Conservation (phyloP, 2,113 vertebrate species). For the Chaetodon auriga region DNA sequence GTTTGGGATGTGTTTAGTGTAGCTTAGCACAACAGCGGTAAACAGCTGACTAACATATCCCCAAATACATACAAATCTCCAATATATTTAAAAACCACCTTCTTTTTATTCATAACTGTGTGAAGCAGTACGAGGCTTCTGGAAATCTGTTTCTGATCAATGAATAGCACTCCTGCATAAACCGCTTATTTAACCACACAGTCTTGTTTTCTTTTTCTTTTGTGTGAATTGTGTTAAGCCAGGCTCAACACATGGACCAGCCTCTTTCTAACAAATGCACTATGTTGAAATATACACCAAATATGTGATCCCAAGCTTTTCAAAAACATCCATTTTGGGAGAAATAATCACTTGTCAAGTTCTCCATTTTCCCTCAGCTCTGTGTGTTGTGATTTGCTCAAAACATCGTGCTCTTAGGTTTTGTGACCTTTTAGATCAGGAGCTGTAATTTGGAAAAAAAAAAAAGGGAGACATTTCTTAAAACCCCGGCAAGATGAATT, state of each 20-base stretch:
- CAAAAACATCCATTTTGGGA: conserved; percentile 38
- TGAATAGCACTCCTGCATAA: neutral
- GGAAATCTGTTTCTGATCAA: neutral
- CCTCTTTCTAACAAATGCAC: too few species aligned
- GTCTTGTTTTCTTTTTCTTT: neutral
- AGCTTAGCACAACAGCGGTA: neutral
- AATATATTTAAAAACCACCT: neutral
- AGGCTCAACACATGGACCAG: too few species aligned
- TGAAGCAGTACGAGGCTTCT: neutral
- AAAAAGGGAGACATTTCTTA: conserved; percentile 48
- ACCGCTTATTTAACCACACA: neutral
- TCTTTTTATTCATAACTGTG: neutral
- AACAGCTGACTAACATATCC: conserved; percentile 1
- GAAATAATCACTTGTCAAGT: conserved; percentile 46
- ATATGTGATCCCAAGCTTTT: conserved; percentile 14
- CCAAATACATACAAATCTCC: neutral
- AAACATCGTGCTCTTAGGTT: conserved; percentile 32
- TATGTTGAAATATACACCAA: neutral
- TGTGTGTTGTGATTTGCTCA: conserved; percentile 53
- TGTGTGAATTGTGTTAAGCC: neutral
- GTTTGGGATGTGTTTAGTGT: neutral
- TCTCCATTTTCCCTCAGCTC: conserved; percentile 42
- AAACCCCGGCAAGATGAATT: conserved; percentile 46
- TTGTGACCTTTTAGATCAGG: conserved; percentile 60
- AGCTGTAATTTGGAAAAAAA: conserved; percentile 35